Base-by-base conservation (phyloP, 2,888 invertebrate genomes). In the Eristalis pertinax region DNA sequence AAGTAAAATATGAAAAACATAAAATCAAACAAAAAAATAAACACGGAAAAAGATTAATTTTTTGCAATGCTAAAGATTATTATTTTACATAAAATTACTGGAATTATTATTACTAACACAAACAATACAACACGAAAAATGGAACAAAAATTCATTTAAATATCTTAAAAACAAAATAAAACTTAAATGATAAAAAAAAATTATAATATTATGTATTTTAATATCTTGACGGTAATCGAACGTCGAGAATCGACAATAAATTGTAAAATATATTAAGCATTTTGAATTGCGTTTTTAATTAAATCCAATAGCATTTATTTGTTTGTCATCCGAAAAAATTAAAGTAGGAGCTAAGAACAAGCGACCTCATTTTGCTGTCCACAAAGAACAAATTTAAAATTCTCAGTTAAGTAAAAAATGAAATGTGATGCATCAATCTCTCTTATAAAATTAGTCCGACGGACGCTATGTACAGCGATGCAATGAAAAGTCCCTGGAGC, bases 161-260 rank as follows among this genome's bases (percentile, higher is more conserved):
- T 72, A 70, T 86, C 72, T 88, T 89, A 90, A 88, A 88, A 86
- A 77, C 77, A 58, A 72, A 89, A 87, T 81, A 82, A 89, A 79
- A 89, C 69, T 89, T 81, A 84, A 77, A 89, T 88, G 32, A 84
- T 85, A 83, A 82, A 83, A 89, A 89, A 84, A 82, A 89, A 80
- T 88, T 87, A 89, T 89, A 88, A 89, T 90, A 90, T 90, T 92
- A 91, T 91, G 90, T 92, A 92, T 91, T 91, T 92, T 91, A 91
- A 90, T 90, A 92, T 92, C 92, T 92, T 92, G 92, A 92, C 92
- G 91, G 90, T 91, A 92, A 91, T 91, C 91, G 91, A 91, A 91
- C 89, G 92, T 93, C 92, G 93, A 92, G 93, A 93, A 92, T 91
- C 92, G 93, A 93, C 93, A 93, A 93, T 93, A 93, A 93, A 93